phyloP scores from a whole-genome alignment of 2,797 vertebrate genomes.

The Enteromius fasciolatus region DNA sequence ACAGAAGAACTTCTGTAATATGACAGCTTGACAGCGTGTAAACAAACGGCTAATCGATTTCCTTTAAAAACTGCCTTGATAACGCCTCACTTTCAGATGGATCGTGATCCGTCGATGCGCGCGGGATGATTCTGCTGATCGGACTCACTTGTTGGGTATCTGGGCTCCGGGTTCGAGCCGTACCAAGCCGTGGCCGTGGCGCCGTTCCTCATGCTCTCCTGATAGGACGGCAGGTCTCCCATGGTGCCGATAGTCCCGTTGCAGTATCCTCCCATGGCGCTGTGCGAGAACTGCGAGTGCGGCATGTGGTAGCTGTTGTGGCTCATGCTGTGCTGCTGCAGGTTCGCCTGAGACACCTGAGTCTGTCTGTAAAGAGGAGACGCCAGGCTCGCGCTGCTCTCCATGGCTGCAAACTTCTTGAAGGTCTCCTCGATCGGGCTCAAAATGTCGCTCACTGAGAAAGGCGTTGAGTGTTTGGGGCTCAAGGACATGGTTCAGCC shows the following conservation, averaged over 20 bases:
- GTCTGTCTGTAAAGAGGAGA: slow-evolving; percentile 79
- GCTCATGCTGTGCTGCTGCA: slow-evolving; percentile 73
- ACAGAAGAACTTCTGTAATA: background rate
- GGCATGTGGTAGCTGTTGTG: slow-evolving; percentile 81
- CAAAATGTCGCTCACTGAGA: slow-evolving; percentile 92
- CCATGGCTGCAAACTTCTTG: slow-evolving; percentile 88
- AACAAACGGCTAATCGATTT: background rate
- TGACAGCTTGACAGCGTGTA: background rate
- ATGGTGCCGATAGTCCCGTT: slow-evolving; percentile 84
- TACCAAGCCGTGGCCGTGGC: slow-evolving; percentile 87
- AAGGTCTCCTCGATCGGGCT: slow-evolving; percentile 94
- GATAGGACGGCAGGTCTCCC: slow-evolving; percentile 87
- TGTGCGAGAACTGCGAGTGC: slow-evolving; percentile 85
- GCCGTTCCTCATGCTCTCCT: slow-evolving; percentile 83
- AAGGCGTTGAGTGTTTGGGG: slow-evolving; percentile 94
- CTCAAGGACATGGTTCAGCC: slow-evolving; percentile 92
- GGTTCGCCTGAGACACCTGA: slow-evolving; percentile 73
- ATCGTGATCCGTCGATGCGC: too few species aligned
- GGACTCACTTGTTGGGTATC: slow-evolving; percentile 90
- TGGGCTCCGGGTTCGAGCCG: slow-evolving; percentile 84
- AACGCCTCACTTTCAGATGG: background rate
- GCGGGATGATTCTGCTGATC: background rate
- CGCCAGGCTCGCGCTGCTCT: slow-evolving; percentile 79
- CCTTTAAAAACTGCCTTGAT: background rate
- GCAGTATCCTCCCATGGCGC: slow-evolving; percentile 87